Percentiles rank a stretch among this genome's conserved stretches.
Evolutionary conservation across 1,140 invertebrate species (phyloP).

Genomic region (silkworm (Bombyx mori)): ASM3026992v2 NC_085119.1:9654501-9655000

Average conservation of each 20-base stretch:
- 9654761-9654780: slow-evolving; percentile 91
- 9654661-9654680: slow-evolving; percentile 74
- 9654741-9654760: slow-evolving; percentile 98
- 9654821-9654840: slow-evolving; percentile 90
- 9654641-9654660: neutral
- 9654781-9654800: slow-evolving; percentile 93
- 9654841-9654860: slow-evolving; percentile 90
- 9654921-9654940: too few species aligned
- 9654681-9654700: slow-evolving; percentile 97
- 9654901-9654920: too few species aligned
- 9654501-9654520: slow-evolving; percentile 92
- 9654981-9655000: too few species aligned
- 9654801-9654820: slow-evolving; percentile 91
- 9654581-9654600: slow-evolving; percentile 92
- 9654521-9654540: slow-evolving; percentile 95
- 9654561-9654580: slow-evolving; percentile 96
- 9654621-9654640: neutral
- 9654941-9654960: too few species aligned
- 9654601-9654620: slow-evolving; percentile 72
- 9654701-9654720: slow-evolving; percentile 95
- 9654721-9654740: slow-evolving; percentile 95
- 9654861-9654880: slow-evolving; percentile 82
- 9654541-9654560: slow-evolving; percentile 95
- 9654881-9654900: too few species aligned
- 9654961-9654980: too few species aligned